A percentile compares a stretch with the other conserved stretches of the same genome.
Conservation (phyloP, 2,797 vertebrate genomes). For the Sebastiscus albofasciatus region DNA sequence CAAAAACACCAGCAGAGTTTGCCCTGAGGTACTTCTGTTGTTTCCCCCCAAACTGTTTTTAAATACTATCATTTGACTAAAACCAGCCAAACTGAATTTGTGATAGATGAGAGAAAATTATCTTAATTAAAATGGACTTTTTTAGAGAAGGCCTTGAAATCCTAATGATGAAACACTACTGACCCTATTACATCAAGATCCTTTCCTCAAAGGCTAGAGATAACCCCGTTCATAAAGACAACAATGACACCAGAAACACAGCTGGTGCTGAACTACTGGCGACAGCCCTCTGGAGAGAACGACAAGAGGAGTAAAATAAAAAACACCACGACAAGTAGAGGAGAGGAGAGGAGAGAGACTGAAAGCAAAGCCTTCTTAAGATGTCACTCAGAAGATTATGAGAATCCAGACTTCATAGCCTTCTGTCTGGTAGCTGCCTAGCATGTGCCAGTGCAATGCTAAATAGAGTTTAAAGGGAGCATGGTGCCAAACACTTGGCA, state of each 20-base stretch:
- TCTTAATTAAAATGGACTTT: conserved; percentile 32
- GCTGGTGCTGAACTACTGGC: conserved; percentile 47
- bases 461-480: conserved; percentile 42
- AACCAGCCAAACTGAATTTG: conserved; percentile 14
- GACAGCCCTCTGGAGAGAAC: conserved; percentile 43
- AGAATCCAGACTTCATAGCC: conserved; percentile 48
- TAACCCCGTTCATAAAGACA: conserved; percentile 8
- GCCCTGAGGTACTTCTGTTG: background rate
- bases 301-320: background rate
- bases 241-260: conserved; percentile 42
- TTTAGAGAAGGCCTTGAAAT: conserved; percentile 34
- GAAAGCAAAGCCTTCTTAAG: conserved; percentile 63
- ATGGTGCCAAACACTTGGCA: background rate
- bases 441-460: conserved; percentile 38
- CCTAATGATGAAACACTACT: conserved; percentile 26
- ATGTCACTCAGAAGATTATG: conserved; percentile 68
- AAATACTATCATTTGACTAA: conserved; percentile 12
- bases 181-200: conserved; percentile 52
- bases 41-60: conserved; percentile 7
- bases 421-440: conserved; percentile 44
- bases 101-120: conserved; percentile 1
- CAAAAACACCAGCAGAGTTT: background rate
- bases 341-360: conserved; percentile 9
- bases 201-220: conserved; percentile 29
- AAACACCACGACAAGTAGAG: background rate